Evolutionary conservation across 1,140 invertebrate species (phyloP).

Genomic region (Zophobas morio): DNA sequence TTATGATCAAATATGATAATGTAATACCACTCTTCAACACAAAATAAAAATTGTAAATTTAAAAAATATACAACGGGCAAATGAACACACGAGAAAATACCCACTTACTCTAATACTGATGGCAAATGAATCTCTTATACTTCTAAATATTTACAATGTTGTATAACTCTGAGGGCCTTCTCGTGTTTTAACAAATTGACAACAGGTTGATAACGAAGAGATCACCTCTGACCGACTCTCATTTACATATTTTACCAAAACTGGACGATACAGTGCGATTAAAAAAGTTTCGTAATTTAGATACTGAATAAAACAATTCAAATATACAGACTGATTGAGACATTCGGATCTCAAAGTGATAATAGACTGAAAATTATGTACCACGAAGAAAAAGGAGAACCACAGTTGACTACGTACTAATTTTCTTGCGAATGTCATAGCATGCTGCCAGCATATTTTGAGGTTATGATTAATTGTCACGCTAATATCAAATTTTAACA

Average conservation of each 20-base stretch:
- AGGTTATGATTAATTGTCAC: too few relatives aligned
- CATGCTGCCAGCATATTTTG: too few relatives aligned
- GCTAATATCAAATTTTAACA: too few relatives aligned
- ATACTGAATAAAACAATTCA: too few relatives aligned
- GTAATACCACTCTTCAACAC: conserved; percentile 23
- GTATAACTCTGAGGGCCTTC: background rate
- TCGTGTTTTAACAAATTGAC: background rate
- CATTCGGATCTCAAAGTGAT: too few relatives aligned
- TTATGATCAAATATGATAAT: background rate
- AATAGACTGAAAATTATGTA: too few relatives aligned
- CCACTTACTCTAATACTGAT: conserved; percentile 21
- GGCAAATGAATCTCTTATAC: conserved; percentile 13
- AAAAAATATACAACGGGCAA: conserved; percentile 15
- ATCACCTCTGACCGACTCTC: background rate
- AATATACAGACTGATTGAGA: too few relatives aligned
- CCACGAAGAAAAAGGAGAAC: too few relatives aligned
- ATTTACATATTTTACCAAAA: background rate
- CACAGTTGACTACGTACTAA: too few relatives aligned
- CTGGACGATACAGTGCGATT: too few relatives aligned
- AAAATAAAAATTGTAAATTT: conserved; percentile 21
- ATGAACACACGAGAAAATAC: background rate
- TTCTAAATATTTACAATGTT: conserved; percentile 21
- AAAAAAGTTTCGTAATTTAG: too few relatives aligned
- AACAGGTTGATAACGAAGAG: conserved; percentile 2
- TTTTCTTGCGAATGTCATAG: too few relatives aligned